Percentiles rank a stretch among this genome's conserved stretches.
Conservation (phyloP, 2,113 vertebrate genomes). For the Onychostruthus taczanowskii region DNA sequence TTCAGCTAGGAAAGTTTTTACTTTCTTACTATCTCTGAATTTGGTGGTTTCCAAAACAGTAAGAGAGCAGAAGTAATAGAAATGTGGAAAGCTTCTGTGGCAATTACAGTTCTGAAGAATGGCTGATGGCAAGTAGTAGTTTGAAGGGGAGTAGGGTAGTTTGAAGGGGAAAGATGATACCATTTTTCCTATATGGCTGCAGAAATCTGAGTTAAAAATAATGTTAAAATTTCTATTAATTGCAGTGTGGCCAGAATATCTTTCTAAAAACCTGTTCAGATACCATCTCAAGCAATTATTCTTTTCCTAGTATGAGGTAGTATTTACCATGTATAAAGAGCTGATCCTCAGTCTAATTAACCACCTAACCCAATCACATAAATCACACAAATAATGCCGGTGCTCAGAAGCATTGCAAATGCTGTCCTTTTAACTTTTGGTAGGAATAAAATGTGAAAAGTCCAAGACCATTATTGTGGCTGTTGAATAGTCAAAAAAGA, state of each 20-base stretch:
- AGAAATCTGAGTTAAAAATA: neutral
- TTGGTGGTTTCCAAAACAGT: neutral
- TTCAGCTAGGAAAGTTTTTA: neutral
- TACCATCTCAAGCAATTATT: neutral
- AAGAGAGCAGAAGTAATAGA: neutral
- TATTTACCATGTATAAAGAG: neutral
- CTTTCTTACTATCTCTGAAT: neutral
- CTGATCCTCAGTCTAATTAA: neutral
- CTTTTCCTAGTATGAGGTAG: neutral
- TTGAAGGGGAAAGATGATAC: neutral
- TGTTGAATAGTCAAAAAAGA: neutral
- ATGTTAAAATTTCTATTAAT: neutral
- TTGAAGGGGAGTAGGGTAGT: neutral
- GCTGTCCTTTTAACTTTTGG: neutral
- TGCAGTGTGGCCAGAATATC: neutral
- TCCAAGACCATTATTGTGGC: neutral
- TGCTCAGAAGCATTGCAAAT: neutral
- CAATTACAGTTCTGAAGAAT: neutral
- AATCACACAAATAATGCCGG: neutral
- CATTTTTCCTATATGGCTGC: neutral
- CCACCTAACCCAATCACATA: rapidly evolving
- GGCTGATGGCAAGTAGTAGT: neutral
- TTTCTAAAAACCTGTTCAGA: neutral
- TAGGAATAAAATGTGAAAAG: neutral
- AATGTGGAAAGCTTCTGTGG: neutral